Conservation (phyloP, 2,797 vertebrate species). For the Acestrorhynchus altus region DNA sequence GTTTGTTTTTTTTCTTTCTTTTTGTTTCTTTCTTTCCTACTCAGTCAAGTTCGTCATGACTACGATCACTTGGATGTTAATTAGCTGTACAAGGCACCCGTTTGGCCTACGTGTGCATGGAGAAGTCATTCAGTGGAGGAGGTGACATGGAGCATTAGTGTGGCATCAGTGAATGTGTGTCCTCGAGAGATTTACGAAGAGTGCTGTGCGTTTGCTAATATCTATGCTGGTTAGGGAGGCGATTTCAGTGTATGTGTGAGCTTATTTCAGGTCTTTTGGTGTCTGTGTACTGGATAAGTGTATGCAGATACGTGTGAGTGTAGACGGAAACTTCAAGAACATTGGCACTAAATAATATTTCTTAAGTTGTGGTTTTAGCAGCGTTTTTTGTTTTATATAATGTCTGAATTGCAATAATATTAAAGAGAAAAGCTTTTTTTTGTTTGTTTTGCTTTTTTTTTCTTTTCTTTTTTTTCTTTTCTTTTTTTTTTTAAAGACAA, state of each 20-base stretch:
- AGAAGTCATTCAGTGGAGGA: constrained; percentile 62
- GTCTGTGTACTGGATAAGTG: constrained; percentile 59
- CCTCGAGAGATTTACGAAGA: constrained; percentile 62
- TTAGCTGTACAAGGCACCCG: constrained; percentile 79
- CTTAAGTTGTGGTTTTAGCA: constrained; percentile 79
- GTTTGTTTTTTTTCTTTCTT: constrained; percentile 37
- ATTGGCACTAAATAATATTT: constrained; percentile 83
- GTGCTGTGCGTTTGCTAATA: constrained; percentile 59
- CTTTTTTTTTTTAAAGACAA: constrained; percentile 64
- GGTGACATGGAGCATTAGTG: constrained; percentile 69
- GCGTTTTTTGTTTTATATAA: constrained; percentile 69
- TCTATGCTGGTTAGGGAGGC: constrained; percentile 73
- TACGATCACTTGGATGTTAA: constrained; percentile 64
- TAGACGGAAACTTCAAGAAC: constrained; percentile 77
- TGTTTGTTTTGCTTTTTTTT: constrained; percentile 16
- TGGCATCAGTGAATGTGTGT: constrained; percentile 75
- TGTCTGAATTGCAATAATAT: constrained; percentile 83
- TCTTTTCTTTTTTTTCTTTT: constrained; percentile 24
- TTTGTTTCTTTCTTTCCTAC: constrained; percentile 67
- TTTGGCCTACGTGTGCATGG: constrained; percentile 75
- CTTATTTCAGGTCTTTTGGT: constrained; percentile 70
- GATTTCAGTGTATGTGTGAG: constrained; percentile 72
- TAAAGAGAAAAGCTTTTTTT: constrained; percentile 54
- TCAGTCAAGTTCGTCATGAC: constrained; percentile 78
- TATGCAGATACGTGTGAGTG: constrained; percentile 61